Evolutionary conservation across 2,888 invertebrate species (phyloP).

Genomic region (Netelia fuscicornis): DNA sequence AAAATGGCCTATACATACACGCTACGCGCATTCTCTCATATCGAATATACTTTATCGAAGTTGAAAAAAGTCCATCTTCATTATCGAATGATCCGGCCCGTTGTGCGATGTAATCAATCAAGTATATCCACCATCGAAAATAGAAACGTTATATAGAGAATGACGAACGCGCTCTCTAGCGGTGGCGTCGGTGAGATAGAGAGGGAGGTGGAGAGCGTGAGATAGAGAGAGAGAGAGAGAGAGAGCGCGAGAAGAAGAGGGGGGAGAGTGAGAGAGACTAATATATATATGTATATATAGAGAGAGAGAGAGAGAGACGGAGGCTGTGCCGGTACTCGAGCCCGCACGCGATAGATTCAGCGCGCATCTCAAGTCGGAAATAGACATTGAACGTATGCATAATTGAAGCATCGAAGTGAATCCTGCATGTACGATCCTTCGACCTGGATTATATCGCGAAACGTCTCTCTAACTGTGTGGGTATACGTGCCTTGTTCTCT

Average conservation of each 20-base stretch:
- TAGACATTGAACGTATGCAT: conserved; percentile 65
- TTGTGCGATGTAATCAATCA: conserved; percentile 79
- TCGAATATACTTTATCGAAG: conserved; percentile 47
- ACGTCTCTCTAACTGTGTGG: neutral
- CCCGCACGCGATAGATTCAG: conserved; percentile 38
- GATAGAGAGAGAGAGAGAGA: conserved; percentile 45
- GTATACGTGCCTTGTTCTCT: neutral
- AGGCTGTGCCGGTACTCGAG: conserved; percentile 18
- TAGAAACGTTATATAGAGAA: conserved; percentile 73
- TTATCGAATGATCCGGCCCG: conserved; percentile 76
- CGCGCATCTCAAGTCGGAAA: conserved; percentile 66
- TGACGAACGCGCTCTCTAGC: conserved; percentile 56
- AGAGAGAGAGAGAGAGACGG: conserved; percentile 50
- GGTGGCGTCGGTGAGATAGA: conserved; percentile 45
- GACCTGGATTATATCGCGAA: conserved; percentile 59
- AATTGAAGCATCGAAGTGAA: conserved; percentile 66
- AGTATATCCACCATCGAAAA: conserved; percentile 75
- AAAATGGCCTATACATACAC: neutral
- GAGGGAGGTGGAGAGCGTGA: conserved; percentile 29
- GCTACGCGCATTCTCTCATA: neutral
- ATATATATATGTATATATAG: neutral
- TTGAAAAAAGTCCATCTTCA: conserved; percentile 80
- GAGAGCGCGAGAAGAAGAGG: conserved; percentile 42
- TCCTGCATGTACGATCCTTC: conserved; percentile 67
- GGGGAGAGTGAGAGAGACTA: conserved; percentile 31